Conservation (phyloP, 2,113 vertebrate genomes). For the Vombatus ursinus region DNA sequence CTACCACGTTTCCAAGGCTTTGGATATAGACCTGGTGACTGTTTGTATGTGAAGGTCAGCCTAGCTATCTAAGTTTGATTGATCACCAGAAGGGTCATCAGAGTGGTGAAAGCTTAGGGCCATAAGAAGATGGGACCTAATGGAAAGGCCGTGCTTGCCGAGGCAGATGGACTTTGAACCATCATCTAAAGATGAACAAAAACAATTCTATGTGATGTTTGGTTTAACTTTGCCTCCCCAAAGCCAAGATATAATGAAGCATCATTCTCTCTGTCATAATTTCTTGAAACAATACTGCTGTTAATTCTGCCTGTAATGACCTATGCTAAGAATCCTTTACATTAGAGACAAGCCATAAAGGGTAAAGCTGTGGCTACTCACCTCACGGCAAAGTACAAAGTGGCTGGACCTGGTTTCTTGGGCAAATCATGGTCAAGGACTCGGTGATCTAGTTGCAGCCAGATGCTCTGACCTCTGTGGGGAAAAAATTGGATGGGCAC, state of each 20-base stretch:
- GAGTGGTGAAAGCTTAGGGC: not conserved
- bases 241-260: not conserved
- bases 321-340: constrained; percentile 2
- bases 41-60: not conserved
- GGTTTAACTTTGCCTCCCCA: not conserved
- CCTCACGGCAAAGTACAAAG: constrained; percentile 94
- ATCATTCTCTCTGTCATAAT: constrained; percentile 17
- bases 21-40: constrained; percentile 12
- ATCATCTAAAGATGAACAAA: constrained; percentile 9
- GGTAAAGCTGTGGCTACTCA: constrained; percentile 74
- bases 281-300: not conserved
- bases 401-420: constrained; percentile 90
- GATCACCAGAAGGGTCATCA: not conserved
- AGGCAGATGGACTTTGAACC: not conserved
- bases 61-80: not conserved
- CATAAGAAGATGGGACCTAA: not conserved
- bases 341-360: not conserved
- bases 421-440: constrained; percentile 97
- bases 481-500: constrained; percentile 52
- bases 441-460: constrained; percentile 96
- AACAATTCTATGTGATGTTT: not conserved
- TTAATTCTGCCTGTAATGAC: not conserved
- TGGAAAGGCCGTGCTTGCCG: not conserved
- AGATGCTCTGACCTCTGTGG: constrained; percentile 93
- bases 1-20: not conserved